A percentile compares a stretch with the other conserved stretches of the same genome.
Evolutionary conservation across 1,140 invertebrate species (phyloP).

Genomic region (Diploscapter pachys): DNA sequence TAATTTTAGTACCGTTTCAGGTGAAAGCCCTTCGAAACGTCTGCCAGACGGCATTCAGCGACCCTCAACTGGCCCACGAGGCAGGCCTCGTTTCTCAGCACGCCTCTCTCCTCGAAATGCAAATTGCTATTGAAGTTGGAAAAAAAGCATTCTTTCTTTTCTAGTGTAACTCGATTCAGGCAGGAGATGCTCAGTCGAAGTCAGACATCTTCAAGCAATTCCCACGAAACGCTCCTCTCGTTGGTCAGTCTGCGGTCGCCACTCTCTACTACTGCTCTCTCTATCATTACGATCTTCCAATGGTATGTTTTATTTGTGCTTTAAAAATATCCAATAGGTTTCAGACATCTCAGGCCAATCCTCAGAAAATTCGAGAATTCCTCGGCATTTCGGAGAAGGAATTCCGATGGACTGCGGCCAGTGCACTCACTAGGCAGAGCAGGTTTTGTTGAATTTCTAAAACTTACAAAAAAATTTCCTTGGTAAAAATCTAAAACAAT

Average conservation of each 20-base stretch:
- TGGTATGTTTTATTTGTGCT: background rate
- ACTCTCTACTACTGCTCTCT: slow-evolving; percentile 30
- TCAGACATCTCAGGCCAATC: slow-evolving; percentile 9
- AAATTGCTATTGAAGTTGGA: background rate
- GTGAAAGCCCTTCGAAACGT: background rate
- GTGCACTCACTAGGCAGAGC: slow-evolving; percentile 1
- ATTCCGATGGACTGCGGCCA: slow-evolving; percentile 16
- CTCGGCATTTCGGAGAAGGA: slow-evolving; percentile 10
- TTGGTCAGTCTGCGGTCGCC: slow-evolving; percentile 12
- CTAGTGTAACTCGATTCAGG: slow-evolving; percentile 20
- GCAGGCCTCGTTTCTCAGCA: background rate
- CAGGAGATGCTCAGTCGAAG: slow-evolving; percentile 14
- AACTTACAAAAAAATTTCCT: too few species aligned
- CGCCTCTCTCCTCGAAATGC: slow-evolving; percentile 4
- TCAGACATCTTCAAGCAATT: slow-evolving; percentile 3
- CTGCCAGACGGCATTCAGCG: background rate
- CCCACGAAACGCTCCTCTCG: slow-evolving; percentile 11
- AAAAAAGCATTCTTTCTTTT: slow-evolving; percentile 6
- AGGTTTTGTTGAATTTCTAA: background rate
- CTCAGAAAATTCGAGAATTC: background rate
- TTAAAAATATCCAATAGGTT: background rate
- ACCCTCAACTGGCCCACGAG: background rate
- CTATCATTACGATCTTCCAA: slow-evolving; percentile 20
- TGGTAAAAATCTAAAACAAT: too few species aligned
- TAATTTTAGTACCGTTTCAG: background rate